Evolutionary conservation across 2,797 vertebrate species (phyloP).

Genomic region (Thripadectes ignobilis): DNA sequence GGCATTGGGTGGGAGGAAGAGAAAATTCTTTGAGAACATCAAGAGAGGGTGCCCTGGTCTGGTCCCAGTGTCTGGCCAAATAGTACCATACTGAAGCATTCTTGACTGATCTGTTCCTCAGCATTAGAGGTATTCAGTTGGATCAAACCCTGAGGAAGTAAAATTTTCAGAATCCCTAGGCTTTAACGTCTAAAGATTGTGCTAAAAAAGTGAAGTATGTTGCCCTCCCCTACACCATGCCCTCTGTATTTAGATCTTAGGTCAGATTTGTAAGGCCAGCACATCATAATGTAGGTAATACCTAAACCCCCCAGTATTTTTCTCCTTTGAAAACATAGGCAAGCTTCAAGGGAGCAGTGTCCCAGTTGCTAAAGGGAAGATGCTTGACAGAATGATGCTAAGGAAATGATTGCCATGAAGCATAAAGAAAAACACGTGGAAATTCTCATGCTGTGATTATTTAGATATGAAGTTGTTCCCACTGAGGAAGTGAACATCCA

Average conservation of each 20-base stretch:
- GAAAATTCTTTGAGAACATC: not conserved
- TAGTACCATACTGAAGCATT: not conserved
- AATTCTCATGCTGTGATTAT: not conserved
- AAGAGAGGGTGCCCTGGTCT: not conserved
- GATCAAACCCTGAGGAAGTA: not conserved
- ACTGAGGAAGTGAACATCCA: not conserved
- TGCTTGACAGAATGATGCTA: not conserved
- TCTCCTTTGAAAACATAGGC: not conserved
- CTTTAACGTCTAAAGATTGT: not conserved
- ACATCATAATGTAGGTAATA: not conserved
- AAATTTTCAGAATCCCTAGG: not conserved
- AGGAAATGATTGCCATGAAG: not conserved
- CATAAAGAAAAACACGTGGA: not conserved
- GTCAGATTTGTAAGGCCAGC: not conserved
- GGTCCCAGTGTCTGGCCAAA: not conserved
- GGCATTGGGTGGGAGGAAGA: not conserved
- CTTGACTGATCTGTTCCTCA: not conserved
- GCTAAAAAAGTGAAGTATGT: not conserved
- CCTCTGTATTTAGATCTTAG: not conserved
- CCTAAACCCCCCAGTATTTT: not conserved
- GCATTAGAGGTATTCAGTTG: not conserved
- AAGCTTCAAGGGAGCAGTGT: not conserved
- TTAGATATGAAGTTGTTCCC: not conserved
- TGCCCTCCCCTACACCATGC: rapidly evolving
- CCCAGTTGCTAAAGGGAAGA: not conserved